A percentile compares a stretch with the other conserved stretches of the same genome.
Evolutionary conservation across 1,140 invertebrate species (phyloP).

Genomic region (Coelopa frigida): DNA sequence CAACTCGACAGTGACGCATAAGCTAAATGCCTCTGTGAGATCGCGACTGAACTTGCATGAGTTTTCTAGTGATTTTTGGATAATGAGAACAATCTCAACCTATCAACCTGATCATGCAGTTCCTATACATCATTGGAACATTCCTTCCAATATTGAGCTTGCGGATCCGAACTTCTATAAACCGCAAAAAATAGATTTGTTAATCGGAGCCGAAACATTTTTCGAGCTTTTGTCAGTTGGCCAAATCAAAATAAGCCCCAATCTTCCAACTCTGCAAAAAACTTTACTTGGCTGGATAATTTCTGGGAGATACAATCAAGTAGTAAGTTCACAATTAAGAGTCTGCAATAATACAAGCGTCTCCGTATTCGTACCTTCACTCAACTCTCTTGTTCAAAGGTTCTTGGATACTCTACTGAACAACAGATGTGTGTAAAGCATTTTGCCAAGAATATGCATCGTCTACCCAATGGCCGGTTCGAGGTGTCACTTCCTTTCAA

Average conservation of each 20-base stretch:
- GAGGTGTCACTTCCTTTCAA: constrained; percentile 20
- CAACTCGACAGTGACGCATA: not conserved
- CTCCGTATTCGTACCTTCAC: not conserved
- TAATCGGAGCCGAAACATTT: constrained; percentile 23
- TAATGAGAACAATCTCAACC: constrained; percentile 4
- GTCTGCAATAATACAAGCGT: not conserved
- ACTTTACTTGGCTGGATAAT: constrained; percentile 32
- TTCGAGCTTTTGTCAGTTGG: constrained; percentile 12
- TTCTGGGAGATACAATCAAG: constrained; percentile 7
- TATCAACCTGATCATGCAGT: constrained; percentile 5
- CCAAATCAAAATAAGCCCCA: constrained; percentile 21
- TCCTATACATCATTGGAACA: constrained; percentile 6
- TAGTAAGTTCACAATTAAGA: too few species aligned
- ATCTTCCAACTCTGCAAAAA: constrained; percentile 28
- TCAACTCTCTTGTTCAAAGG: constrained; percentile 1
- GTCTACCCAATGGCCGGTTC: constrained; percentile 13
- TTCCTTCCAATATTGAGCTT: constrained; percentile 19
- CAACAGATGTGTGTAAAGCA: constrained; percentile 16
- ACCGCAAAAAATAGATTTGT: constrained; percentile 19
- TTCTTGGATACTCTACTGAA: constrained; percentile 38
- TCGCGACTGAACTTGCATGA: constrained; percentile 3
- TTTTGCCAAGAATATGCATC: constrained; percentile 4
- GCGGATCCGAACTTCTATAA: constrained; percentile 25
- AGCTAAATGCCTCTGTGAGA: not conserved
- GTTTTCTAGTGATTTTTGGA: constrained; percentile 5